phyloP scores from a whole-genome alignment of 2,797 vertebrate species.

The Spheniscus humboldti region DNA sequence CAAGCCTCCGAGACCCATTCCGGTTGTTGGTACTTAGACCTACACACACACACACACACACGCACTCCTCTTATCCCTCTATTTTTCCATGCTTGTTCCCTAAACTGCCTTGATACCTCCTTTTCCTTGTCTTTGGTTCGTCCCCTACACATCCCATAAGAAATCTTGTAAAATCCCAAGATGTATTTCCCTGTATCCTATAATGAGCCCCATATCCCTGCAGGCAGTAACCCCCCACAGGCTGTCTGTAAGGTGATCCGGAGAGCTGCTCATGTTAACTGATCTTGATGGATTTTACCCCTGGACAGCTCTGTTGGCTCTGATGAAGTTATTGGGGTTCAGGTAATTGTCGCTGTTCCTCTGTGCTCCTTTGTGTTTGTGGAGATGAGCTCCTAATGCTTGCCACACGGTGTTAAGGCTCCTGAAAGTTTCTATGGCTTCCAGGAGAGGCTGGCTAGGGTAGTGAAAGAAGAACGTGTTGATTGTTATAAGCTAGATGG shows the following conservation, averaged over 20 bases:
- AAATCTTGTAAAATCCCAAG: not conserved
- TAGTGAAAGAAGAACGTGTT: not conserved
- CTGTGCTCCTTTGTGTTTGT: not conserved
- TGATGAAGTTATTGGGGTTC: not conserved
- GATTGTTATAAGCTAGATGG: rapidly evolving
- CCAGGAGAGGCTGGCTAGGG: not conserved
- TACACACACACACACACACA: not conserved
- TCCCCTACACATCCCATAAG: not conserved
- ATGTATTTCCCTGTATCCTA: not conserved
- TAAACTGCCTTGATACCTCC: not conserved
- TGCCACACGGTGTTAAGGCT: rapidly evolving
- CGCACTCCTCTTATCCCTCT: not conserved
- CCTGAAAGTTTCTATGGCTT: not conserved
- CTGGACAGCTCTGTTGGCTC: not conserved
- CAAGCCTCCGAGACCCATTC: not conserved
- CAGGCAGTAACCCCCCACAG: not conserved
- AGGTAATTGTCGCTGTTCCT: not conserved
- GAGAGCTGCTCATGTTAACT: not conserved
- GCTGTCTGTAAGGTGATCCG: not conserved
- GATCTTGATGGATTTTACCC: not conserved
- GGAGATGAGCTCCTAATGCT: not conserved
- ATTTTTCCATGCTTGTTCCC: not conserved
- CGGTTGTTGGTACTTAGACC: not conserved
- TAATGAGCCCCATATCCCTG: not conserved
- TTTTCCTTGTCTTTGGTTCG: not conserved